Percentiles rank a stretch among this genome's conserved stretches.
Evolutionary conservation across 2,797 vertebrate genomes (phyloP).

Genomic region (Holocentrus rufus): DNA sequence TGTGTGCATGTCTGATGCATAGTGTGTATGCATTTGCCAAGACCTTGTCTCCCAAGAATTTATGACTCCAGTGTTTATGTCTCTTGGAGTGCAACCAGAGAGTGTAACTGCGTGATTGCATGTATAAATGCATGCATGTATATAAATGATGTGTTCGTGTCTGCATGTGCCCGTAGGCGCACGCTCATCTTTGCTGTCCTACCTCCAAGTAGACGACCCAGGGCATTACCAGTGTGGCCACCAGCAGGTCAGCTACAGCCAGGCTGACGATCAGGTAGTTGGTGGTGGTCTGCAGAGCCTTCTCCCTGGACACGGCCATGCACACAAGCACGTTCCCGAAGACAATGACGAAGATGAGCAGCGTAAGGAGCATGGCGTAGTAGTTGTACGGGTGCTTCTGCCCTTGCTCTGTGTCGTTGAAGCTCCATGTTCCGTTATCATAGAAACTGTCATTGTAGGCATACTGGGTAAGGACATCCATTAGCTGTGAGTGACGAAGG

Average conservation of each 20-base stretch:
- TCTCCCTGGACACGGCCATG: constrained; percentile 96
- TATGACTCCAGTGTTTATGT: neutral
- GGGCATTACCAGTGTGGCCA: constrained; percentile 97
- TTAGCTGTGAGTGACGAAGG: constrained; percentile 83
- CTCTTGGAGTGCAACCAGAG: constrained; percentile 6
- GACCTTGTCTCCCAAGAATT: neutral
- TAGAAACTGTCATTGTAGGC: constrained; percentile 87
- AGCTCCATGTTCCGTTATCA: constrained; percentile 85
- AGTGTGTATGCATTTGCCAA: neutral
- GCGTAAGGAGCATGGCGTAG: constrained; percentile 95
- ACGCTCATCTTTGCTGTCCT: constrained; percentile 13
- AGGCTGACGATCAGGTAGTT: constrained; percentile 99
- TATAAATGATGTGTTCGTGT: neutral
- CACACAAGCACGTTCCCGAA: constrained; percentile 98
- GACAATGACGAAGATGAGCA: constrained; percentile 97
- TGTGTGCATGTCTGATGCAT: neutral
- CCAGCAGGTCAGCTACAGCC: constrained; percentile 95
- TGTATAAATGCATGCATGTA: no score
- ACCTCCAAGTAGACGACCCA: constrained; percentile 98
- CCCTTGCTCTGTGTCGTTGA: constrained; percentile 84
- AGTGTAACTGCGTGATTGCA: neutral
- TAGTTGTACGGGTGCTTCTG: constrained; percentile 92
- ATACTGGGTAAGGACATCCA: constrained; percentile 94
- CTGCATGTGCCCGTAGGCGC: neutral
- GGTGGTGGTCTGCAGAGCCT: constrained; percentile 97